Percentiles rank a stretch among this genome's conserved stretches.
Conservation (phyloP, 2,888 invertebrate species). For the Agrotis ipsilon region DNA sequence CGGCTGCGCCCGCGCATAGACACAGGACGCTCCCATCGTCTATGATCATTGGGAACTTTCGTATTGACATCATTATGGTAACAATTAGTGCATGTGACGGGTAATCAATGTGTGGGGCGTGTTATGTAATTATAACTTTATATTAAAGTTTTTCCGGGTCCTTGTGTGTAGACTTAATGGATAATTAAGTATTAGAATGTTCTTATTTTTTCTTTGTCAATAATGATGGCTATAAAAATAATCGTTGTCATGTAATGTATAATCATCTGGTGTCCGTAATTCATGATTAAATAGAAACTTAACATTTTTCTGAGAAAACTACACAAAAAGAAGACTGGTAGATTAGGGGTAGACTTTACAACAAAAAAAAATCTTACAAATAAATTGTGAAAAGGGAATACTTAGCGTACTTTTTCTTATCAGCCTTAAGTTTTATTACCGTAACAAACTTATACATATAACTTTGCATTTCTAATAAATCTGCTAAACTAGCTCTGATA, state of each 20-base stretch:
- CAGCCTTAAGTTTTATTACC: background rate
- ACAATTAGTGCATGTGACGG: slow-evolving; percentile 58
- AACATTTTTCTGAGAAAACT: too few relatives aligned
- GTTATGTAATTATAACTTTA: slow-evolving; percentile 9
- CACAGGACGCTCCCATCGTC: slow-evolving; percentile 74
- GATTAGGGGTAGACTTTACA: too few relatives aligned
- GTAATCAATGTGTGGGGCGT: slow-evolving; percentile 41
- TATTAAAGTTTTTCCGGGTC: background rate
- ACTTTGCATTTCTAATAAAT: background rate
- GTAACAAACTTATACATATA: background rate
- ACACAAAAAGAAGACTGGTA: too few relatives aligned
- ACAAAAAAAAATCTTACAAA: too few relatives aligned
- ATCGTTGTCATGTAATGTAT: too few relatives aligned
- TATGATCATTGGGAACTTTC: slow-evolving; percentile 62
- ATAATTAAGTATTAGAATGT: too few relatives aligned
- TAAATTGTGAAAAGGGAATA: too few relatives aligned
- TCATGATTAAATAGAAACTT: too few relatives aligned
- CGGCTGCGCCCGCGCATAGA: slow-evolving; percentile 79
- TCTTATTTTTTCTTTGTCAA: too few relatives aligned
- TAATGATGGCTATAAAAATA: too few relatives aligned
- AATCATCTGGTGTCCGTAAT: too few relatives aligned
- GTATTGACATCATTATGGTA: slow-evolving; percentile 57
- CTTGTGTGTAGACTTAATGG: background rate
- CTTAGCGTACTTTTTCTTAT: too few relatives aligned
- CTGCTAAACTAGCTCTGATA: background rate